Evolutionary conservation across 2,113 vertebrate genomes (phyloP).

Genomic region (zebrafish (Danio rerio)): GRCz12tu NC_133181.1:56982001-56982500

Average conservation of each 20-base stretch:
- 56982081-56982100: too few relatives aligned
- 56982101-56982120: background rate
- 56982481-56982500: slow-evolving; percentile 99
- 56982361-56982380: slow-evolving; percentile 25
- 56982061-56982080: too few relatives aligned
- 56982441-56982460: slow-evolving; percentile 45
- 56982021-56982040: background rate
- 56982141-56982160: background rate
- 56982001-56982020: too few relatives aligned
- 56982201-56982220: background rate
- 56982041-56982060: background rate
- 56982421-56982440: slow-evolving; percentile 58
- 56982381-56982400: slow-evolving; percentile 8
- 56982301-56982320: slow-evolving; percentile 1
- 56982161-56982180: too few relatives aligned
- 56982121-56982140: background rate
- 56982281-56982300: background rate
- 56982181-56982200: background rate
- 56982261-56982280: slow-evolving; percentile 14
- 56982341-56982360: background rate
- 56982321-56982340: background rate
- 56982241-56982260: background rate
- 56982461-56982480: slow-evolving; percentile 83
- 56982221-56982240: background rate
- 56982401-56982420: background rate